Percentiles rank a stretch among this genome's conserved stretches.
phyloP scores from a whole-genome alignment of 1,140 invertebrate species.

The Drosophila tsacasi region DNA sequence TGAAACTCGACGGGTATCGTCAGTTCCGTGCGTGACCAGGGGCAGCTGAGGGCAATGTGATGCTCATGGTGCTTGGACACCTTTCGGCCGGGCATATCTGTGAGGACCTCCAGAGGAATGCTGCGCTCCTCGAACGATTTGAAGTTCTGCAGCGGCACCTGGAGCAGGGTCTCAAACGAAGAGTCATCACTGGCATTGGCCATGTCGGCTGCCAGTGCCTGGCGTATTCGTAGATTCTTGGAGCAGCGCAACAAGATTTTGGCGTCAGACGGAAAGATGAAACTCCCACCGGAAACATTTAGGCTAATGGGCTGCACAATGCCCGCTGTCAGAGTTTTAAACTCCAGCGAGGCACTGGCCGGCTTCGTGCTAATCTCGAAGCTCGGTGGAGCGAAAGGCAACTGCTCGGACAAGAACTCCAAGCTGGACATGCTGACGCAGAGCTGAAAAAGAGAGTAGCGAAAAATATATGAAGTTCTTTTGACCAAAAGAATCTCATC shows the following conservation, averaged over 20 bases:
- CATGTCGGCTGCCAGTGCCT: constrained; percentile 11
- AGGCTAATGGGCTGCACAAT: constrained; percentile 89
- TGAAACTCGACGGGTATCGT: constrained; percentile 91
- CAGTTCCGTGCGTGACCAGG: constrained; percentile 90
- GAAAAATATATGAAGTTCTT: not conserved
- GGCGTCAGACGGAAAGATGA: constrained; percentile 86
- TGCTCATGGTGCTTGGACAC: constrained; percentile 80
- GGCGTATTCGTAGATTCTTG: constrained; percentile 86
- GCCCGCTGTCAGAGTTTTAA: constrained; percentile 89
- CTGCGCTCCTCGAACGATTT: constrained; percentile 89
- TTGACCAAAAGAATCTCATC: not conserved
- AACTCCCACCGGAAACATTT: constrained; percentile 89
- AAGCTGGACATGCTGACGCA: constrained; percentile 85
- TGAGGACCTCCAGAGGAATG: constrained; percentile 89
- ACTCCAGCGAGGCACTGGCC: constrained; percentile 85
- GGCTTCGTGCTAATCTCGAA: constrained; percentile 86
- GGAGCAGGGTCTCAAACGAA: constrained; percentile 87
- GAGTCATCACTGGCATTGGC: constrained; percentile 49
- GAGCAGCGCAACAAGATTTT: constrained; percentile 87
- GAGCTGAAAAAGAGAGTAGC: constrained; percentile 37
- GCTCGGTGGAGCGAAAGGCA: constrained; percentile 68
- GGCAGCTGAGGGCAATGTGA: constrained; percentile 89
- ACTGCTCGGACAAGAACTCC: constrained; percentile 88
- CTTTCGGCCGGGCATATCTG: constrained; percentile 90
- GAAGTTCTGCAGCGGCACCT: constrained; percentile 88